A percentile compares a stretch with the other conserved stretches of the same genome.
These are phyloP conservation scores for Eupithecia dodoneata DNA, from an alignment of 2,888 invertebrate species.

Conservation along the genomic window DNA sequence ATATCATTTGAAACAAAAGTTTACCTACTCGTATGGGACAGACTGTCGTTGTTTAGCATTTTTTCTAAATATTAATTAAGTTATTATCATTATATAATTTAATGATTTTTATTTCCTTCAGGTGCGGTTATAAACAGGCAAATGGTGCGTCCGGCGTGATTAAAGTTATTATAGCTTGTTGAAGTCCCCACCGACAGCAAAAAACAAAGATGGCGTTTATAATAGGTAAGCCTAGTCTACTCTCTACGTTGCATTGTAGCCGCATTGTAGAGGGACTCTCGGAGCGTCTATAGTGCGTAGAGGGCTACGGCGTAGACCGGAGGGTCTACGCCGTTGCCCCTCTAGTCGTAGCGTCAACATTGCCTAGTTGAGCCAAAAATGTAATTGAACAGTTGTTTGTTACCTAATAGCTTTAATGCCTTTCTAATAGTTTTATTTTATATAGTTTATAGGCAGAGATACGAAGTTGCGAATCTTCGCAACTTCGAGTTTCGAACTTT, in stretches of 20 bases:
- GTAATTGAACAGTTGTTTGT: too few relatives aligned
- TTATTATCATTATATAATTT: neutral
- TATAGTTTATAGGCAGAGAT: too few relatives aligned
- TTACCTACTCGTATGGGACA: neutral
- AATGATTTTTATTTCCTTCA: slow-evolving; percentile 38
- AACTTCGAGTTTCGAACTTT: too few relatives aligned
- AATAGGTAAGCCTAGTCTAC: slow-evolving; percentile 47
- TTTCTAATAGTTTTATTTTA: too few relatives aligned
- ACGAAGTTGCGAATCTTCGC: too few relatives aligned
- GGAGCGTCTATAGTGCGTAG: neutral
- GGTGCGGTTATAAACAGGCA: slow-evolving; percentile 38
- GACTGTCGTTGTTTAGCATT: neutral
- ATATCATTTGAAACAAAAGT: neutral
- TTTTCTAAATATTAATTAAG: neutral
- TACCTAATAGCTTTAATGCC: too few relatives aligned
- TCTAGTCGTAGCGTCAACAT: neutral
- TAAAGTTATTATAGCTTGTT: slow-evolving; percentile 22
- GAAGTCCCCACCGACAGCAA: slow-evolving; percentile 7
- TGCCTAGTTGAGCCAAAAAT: too few relatives aligned
- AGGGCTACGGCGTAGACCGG: neutral
- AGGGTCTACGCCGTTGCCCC: neutral
- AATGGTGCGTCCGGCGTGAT: slow-evolving; percentile 41
- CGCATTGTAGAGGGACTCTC: neutral
- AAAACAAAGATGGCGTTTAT: slow-evolving; percentile 53
- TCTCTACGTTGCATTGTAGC: neutral